Conservation (phyloP, 2,888 invertebrate species). For the Drosophila demipolita region DNA sequence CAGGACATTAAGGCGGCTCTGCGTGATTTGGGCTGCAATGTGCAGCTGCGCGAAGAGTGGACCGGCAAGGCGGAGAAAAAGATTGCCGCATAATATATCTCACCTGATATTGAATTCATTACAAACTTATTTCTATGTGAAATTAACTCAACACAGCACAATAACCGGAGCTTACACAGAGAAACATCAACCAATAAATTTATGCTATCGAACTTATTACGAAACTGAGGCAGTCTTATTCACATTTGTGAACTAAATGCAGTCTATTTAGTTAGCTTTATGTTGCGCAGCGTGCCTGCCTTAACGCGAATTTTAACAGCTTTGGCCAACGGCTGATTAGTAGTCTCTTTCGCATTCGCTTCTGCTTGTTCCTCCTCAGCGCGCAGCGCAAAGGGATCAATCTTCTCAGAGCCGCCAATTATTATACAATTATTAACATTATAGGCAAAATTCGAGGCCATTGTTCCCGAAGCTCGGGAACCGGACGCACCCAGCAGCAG, state of each 20-base stretch:
- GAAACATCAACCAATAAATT: conserved; percentile 17
- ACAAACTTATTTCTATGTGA: conserved; percentile 50
- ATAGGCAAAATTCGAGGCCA: conserved; percentile 67
- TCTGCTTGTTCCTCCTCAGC: conserved; percentile 42
- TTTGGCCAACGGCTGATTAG: conserved; percentile 30
- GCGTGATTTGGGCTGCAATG: conserved; percentile 93
- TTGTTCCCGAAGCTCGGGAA: conserved; percentile 32
- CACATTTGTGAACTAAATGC: not conserved
- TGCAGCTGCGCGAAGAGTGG: conserved; percentile 94
- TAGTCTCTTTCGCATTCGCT: conserved; percentile 1
- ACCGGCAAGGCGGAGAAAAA: conserved; percentile 87
- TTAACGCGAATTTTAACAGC: conserved; percentile 73
- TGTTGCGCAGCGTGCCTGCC: conserved; percentile 84
- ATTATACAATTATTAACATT: too few relatives aligned
- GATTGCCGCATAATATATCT: conserved; percentile 64
- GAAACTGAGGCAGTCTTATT: conserved; percentile 26
- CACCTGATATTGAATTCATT: conserved; percentile 50
- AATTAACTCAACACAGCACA: conserved; percentile 51
- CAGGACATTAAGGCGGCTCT: conserved; percentile 94
- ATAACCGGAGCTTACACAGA: conserved; percentile 29
- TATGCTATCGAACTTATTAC: conserved; percentile 30
- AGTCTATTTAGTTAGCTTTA: conserved; percentile 79
- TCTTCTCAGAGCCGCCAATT: conserved; percentile 82
- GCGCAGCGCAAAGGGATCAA: conserved; percentile 73
- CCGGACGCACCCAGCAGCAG: conserved; percentile 50